Conservation (phyloP, 2,888 invertebrate genomes). For the Synanthedon vespiformis region DNA sequence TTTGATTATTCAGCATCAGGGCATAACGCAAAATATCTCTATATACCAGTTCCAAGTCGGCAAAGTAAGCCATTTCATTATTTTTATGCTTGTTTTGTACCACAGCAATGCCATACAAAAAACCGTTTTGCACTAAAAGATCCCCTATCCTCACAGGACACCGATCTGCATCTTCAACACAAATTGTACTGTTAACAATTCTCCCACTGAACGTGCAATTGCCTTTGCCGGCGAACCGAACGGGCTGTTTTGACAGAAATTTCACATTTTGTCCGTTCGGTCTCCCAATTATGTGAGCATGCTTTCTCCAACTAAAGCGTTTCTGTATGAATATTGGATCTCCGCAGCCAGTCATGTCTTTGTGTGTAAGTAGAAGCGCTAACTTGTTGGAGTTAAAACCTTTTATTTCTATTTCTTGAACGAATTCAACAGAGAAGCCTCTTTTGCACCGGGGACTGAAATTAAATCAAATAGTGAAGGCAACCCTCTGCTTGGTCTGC, state of each 20-base stretch:
- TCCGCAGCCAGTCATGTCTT: background rate
- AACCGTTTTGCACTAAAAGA: background rate
- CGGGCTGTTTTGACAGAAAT: background rate
- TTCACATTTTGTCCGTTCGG: background rate
- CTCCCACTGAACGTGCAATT: background rate
- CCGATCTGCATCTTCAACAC: background rate
- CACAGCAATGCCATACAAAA: background rate
- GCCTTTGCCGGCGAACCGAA: background rate
- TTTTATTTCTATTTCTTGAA: background rate
- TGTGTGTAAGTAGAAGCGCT: background rate
- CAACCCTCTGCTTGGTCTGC: no score
- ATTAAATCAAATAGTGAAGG: background rate
- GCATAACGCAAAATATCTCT: no score
- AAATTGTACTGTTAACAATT: background rate
- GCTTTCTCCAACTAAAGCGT: background rate
- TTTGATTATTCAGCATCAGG: no score
- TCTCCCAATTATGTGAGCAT: slow-evolving; percentile 1
- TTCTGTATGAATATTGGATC: background rate
- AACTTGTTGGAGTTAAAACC: background rate
- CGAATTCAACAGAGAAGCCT: slow-evolving; percentile 1
- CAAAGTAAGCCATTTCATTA: background rate
- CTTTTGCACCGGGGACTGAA: slow-evolving; percentile 2
- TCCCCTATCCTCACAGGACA: slow-evolving; percentile 2
- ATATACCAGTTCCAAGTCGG: no score
- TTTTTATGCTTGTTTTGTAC: background rate